Base-by-base conservation (phyloP, 2,888 invertebrate genomes). In the Omphaloscelis lunosa region DNA sequence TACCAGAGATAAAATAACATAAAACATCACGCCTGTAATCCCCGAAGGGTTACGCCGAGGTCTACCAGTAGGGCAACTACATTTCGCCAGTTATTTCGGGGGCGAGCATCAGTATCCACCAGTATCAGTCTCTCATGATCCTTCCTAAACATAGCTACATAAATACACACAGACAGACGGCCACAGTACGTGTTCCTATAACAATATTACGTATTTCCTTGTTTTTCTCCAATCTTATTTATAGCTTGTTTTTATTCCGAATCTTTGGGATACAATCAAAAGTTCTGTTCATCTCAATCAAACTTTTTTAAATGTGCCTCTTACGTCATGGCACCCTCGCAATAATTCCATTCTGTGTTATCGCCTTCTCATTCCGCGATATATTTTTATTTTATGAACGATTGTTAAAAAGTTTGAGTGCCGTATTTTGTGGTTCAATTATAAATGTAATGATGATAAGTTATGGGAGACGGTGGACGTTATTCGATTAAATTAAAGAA, bases 261-360 rank as follows among this genome's bases (percentile, higher is more conserved):
- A 92, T 93, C 94, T 95, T 95, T 92, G 92, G 92, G 92, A 94
- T 93, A 95, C 95, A 96, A 96, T 96, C 95, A 95, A 95, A 95
- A 96, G 93, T 94, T 93, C 87, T 88, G 89, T 88, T 87, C 87
- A 85, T 93, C 94, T 93, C 95, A 96, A 96, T 96, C 96, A 95
- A 96, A 96, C 95, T 96, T 96, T 95, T 94, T 94, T 94, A 95
- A 95, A 95, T 93, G 94, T 91, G 90, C 87, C 91, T 92, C 92
- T 91, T 89, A 91, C 92, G 90, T 91, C 89, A 87, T 84, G 80
- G 79, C 75, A 81, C 63, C 82, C 82, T 65, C 89, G 93, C 92
- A 90, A 95, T 95, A 93, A 94, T 93, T 93, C 90, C 91, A 89
- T 93, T 93, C 92, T 90, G 90, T 90, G 90, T 93, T 93, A 95